Percentiles rank a stretch among this genome's conserved stretches.
phyloP scores from a whole-genome alignment of 2,888 invertebrate genomes.

The Kryphioiulus occultus region DNA sequence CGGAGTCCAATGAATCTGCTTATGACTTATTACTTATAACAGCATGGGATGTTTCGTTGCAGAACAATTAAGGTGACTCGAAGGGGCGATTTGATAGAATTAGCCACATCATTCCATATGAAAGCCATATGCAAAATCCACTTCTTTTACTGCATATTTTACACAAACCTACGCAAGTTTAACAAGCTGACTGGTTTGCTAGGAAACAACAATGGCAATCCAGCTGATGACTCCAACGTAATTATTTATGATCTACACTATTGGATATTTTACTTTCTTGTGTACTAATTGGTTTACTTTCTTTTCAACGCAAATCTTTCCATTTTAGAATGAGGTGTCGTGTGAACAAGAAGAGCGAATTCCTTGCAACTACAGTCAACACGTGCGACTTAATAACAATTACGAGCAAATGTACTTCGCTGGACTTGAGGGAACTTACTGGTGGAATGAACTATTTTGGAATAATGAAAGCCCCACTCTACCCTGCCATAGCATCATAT shows the following conservation, averaged over 20 bases:
- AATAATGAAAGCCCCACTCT: not conserved
- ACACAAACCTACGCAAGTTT: not conserved
- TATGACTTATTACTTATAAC: not conserved
- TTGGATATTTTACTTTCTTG: not conserved
- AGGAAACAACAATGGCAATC: not conserved
- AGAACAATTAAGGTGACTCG: not conserved
- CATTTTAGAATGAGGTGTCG: not conserved
- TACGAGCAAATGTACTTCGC: too few relatives aligned
- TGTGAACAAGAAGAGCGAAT: not conserved
- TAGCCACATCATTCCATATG: not conserved
- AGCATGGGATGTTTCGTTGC: not conserved
- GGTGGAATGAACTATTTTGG: not conserved
- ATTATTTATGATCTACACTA: not conserved
- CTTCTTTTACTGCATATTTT: constrained; percentile 1
- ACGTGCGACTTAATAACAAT: too few relatives aligned
- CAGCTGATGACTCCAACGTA: not conserved
- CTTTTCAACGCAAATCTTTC: not conserved
- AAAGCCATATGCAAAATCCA: constrained; percentile 2
- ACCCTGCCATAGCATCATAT: not conserved
- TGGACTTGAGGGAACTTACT: too few relatives aligned
- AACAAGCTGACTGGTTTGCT: not conserved
- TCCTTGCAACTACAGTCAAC: too few relatives aligned
- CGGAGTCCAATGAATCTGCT: too few relatives aligned
- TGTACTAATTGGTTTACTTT: too few relatives aligned
- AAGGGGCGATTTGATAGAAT: not conserved